phyloP scores from a whole-genome alignment of 2,888 invertebrate genomes.

The Caenorhabditis angaria region DNA sequence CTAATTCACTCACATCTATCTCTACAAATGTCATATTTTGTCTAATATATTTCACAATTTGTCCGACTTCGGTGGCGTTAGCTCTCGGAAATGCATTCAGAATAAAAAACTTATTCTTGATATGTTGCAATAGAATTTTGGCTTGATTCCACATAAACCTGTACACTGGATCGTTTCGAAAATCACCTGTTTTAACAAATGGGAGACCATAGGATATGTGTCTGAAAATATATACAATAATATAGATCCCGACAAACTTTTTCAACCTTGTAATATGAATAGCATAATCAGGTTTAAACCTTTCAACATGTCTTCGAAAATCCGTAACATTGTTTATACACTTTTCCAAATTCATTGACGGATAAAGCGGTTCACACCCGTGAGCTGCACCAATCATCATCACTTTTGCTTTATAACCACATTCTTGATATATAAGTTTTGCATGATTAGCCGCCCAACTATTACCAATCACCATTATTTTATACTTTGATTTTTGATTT shows the following conservation, averaged over 20 bases:
- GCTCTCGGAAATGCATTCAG: background rate
- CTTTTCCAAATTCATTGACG: background rate
- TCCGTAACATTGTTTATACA: background rate
- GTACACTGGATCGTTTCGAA: background rate
- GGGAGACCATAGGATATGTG: slow-evolving; percentile 17
- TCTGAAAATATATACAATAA: too few species aligned
- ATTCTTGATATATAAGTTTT: slow-evolving; percentile 34
- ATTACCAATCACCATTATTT: slow-evolving; percentile 40
- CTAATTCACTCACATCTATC: slow-evolving; percentile 19
- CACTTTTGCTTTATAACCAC: slow-evolving; percentile 13
- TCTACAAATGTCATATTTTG: slow-evolving; percentile 10
- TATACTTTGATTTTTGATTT: too few species aligned
- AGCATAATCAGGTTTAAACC: slow-evolving; percentile 21
- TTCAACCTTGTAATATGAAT: slow-evolving; percentile 26
- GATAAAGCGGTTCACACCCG: background rate
- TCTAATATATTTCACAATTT: slow-evolving; percentile 17
- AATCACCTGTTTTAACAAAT: too few species aligned
- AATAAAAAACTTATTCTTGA: background rate
- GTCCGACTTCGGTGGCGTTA: background rate
- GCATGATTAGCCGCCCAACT: slow-evolving; percentile 37
- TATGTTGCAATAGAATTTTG: background rate
- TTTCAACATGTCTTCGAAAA: slow-evolving; percentile 1
- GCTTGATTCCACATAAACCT: slow-evolving; percentile 12
- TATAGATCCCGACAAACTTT: too few species aligned
- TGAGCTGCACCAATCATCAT: too few species aligned